phyloP scores from a whole-genome alignment of 2,888 invertebrate species.

The Scrobipalpa atriplicella region DNA sequence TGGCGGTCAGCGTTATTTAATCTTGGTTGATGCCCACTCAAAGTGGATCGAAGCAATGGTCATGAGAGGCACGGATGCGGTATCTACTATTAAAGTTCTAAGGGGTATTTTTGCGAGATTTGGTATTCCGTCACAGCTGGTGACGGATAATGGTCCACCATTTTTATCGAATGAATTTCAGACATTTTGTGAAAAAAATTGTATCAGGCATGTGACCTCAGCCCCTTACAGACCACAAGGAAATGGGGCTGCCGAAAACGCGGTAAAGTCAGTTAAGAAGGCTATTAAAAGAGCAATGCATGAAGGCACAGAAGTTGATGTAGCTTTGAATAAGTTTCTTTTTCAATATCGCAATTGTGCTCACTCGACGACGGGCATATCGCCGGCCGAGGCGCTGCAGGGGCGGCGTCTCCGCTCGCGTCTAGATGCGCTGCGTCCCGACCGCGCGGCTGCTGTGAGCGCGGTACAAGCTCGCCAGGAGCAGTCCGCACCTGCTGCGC shows the following conservation, averaged over 20 bases:
- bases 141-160: conserved; percentile 37
- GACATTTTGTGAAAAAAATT: background rate
- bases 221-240: conserved; percentile 11
- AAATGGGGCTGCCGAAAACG: background rate
- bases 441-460: background rate
- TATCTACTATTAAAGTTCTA: conserved; percentile 27
- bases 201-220: conserved; percentile 1
- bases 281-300: conserved; percentile 5
- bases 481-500: background rate
- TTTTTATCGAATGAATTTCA: conserved; percentile 11
- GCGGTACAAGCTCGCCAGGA: background rate
- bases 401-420: background rate
- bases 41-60: conserved; percentile 40
- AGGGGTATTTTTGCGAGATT: conserved; percentile 34
- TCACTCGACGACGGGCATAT: background rate
- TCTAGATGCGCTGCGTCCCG: background rate
- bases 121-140: conserved; percentile 37
- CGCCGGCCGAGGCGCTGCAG: background rate
- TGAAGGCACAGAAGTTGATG: background rate
- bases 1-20: conserved; percentile 36
- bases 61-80: conserved; percentile 31
- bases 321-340: background rate
- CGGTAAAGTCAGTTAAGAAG: conserved; percentile 8
- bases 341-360: background rate
- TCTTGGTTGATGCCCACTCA: conserved; percentile 37